These are phyloP conservation scores for Empis stercorea DNA, from an alignment of 2,888 invertebrate species.

Conservation along the genomic window DNA sequence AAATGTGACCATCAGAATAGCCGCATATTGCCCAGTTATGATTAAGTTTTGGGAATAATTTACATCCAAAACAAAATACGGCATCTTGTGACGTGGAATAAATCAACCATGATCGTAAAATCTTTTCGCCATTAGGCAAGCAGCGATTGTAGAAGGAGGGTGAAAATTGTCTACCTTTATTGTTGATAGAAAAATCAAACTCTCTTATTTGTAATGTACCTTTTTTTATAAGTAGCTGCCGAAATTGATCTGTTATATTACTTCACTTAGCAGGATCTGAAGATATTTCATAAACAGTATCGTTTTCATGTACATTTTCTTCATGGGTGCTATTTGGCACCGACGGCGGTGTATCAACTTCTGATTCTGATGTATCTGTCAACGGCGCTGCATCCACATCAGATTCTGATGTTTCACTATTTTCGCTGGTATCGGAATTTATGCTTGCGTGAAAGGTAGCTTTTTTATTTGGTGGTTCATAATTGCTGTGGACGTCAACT, in stretches of 20 bases:
- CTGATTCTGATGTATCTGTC: neutral
- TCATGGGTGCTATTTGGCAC: neutral
- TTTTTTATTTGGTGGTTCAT: conserved; percentile 1
- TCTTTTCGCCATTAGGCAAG: conserved; percentile 1
- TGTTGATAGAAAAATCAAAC: conserved; percentile 1
- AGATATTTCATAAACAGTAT: conserved; percentile 1
- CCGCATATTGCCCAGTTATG: neutral
- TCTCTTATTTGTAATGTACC: neutral
- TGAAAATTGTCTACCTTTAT: conserved; percentile 1
- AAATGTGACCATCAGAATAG: neutral
- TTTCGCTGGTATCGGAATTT: conserved; percentile 1
- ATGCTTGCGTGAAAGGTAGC: neutral
- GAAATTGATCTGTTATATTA: neutral
- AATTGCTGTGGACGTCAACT: conserved; percentile 1
- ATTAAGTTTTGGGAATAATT: neutral
- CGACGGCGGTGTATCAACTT: neutral
- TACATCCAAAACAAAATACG: neutral
- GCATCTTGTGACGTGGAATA: neutral
- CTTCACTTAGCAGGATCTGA: neutral
- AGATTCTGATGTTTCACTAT: neutral
- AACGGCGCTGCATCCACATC: neutral
- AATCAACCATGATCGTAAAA: neutral
- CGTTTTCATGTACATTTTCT: neutral
- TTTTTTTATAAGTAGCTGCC: conserved; percentile 1
- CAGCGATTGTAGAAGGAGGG: neutral